A percentile compares a stretch with the other conserved stretches of the same genome.
Evolutionary conservation across 2,113 vertebrate species (phyloP).

Genomic region (Dasypus novemcinctus): DNA sequence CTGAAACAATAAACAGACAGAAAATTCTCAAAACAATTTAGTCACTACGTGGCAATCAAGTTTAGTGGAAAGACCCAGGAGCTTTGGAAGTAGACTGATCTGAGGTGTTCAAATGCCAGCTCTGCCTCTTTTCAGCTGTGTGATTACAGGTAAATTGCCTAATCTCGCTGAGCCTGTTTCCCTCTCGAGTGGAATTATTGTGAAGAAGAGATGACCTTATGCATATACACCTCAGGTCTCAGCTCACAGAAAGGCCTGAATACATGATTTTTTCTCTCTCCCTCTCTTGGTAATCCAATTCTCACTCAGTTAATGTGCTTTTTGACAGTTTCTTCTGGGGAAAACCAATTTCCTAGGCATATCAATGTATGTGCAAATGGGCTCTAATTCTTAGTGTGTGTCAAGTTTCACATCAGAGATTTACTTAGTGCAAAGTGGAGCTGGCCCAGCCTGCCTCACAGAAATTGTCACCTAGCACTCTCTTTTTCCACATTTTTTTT

Average conservation of each 20-base stretch:
- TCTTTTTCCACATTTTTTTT: neutral
- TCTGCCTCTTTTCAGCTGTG: neutral
- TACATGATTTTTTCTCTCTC: neutral
- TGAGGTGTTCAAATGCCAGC: neutral
- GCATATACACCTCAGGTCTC: neutral
- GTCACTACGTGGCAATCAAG: neutral
- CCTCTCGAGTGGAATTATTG: neutral
- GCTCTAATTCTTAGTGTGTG: neutral
- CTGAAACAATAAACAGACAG: neutral
- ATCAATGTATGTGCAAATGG: neutral
- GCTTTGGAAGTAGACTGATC: neutral
- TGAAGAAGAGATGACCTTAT: neutral
- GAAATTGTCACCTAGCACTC: fast-evolving
- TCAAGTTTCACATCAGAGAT: neutral
- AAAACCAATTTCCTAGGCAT: neutral
- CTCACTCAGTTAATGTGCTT: neutral
- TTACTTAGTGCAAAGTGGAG: neutral
- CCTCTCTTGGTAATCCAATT: neutral
- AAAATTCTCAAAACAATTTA: neutral
- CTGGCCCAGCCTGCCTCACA: neutral
- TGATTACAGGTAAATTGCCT: too few relatives aligned
- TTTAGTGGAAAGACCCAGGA: neutral
- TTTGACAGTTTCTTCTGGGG: neutral
- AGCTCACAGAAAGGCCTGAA: neutral
- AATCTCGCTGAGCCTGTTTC: neutral